Percentiles rank a stretch among this genome's conserved stretches.
Evolutionary conservation across 37 sponge, comb jelly and placozoan genomes (phyloP).

Genomic region (Halichondria panicea): DNA sequence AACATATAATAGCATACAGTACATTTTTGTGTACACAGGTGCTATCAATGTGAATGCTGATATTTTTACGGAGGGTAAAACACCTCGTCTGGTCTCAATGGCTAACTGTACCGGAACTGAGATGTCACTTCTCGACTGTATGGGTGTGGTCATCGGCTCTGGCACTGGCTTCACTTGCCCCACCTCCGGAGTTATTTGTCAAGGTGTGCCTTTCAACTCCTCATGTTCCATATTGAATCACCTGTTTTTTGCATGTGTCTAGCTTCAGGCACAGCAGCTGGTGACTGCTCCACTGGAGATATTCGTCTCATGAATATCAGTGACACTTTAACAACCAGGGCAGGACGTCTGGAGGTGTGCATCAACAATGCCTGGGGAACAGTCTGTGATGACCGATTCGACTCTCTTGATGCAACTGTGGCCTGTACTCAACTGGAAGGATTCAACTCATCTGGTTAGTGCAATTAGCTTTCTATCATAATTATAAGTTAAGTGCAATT

Average conservation of each 20-base stretch:
- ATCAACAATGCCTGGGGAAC: constrained; percentile 56
- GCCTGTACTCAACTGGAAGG: constrained; percentile 16
- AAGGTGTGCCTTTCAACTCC: too few species aligned
- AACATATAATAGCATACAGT: not conserved
- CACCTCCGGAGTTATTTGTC: constrained; percentile 2
- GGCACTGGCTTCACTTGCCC: not conserved
- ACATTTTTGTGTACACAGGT: not conserved
- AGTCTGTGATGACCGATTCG: constrained; percentile 18
- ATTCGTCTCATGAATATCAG: not conserved
- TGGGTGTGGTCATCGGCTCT: too few species aligned
- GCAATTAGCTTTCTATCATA: too few species aligned
- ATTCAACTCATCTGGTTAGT: too few species aligned
- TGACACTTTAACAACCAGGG: not conserved
- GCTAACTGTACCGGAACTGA: constrained; percentile 18
- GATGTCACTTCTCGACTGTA: constrained; percentile 7
- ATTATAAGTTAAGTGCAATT: too few species aligned
- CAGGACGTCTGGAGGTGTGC: constrained; percentile 36
- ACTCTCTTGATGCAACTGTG: constrained; percentile 16
- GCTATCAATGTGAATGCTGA: constrained; percentile 13
- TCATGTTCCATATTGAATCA: too few species aligned
- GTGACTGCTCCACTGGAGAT: constrained; percentile 12
- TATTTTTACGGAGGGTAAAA: not conserved
- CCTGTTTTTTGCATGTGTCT: too few species aligned
- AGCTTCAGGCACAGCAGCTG: not conserved
- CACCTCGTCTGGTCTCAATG: not conserved